Conservation (phyloP, 1,140 invertebrate species). For the Ephestia elutella region DNA sequence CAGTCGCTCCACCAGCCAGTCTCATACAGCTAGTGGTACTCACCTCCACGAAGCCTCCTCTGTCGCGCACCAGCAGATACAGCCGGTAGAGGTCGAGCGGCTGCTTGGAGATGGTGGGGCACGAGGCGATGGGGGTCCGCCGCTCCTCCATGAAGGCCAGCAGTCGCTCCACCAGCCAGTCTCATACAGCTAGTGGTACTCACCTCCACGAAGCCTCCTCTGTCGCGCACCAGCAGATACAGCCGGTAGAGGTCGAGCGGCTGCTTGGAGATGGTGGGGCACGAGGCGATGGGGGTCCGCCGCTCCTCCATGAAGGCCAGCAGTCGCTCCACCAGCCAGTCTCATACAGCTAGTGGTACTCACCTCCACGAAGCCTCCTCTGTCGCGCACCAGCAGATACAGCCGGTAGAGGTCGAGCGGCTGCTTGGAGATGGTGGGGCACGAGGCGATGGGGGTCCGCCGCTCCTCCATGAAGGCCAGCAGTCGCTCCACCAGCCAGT, state of each 20-base stretch:
- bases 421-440: slow-evolving; percentile 98
- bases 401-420: too few species aligned
- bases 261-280: slow-evolving; percentile 98
- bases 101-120: slow-evolving; percentile 98
- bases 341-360: slow-evolving; percentile 96
- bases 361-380: too few species aligned
- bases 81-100: too few species aligned
- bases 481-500: slow-evolving; percentile 95
- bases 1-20: slow-evolving; percentile 95
- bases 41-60: too few species aligned
- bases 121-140: slow-evolving; percentile 92
- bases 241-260: too few species aligned
- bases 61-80: too few species aligned
- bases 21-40: slow-evolving; percentile 96
- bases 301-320: slow-evolving; percentile 95
- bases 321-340: slow-evolving; percentile 95
- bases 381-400: too few species aligned
- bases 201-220: too few species aligned
- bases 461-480: slow-evolving; percentile 95
- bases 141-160: slow-evolving; percentile 95
- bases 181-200: slow-evolving; percentile 96
- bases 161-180: slow-evolving; percentile 95
- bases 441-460: slow-evolving; percentile 92
- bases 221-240: too few species aligned
- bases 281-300: slow-evolving; percentile 92